Conservation (phyloP, 2,797 vertebrate species). For the Leontocebus nigricollis region DNA sequence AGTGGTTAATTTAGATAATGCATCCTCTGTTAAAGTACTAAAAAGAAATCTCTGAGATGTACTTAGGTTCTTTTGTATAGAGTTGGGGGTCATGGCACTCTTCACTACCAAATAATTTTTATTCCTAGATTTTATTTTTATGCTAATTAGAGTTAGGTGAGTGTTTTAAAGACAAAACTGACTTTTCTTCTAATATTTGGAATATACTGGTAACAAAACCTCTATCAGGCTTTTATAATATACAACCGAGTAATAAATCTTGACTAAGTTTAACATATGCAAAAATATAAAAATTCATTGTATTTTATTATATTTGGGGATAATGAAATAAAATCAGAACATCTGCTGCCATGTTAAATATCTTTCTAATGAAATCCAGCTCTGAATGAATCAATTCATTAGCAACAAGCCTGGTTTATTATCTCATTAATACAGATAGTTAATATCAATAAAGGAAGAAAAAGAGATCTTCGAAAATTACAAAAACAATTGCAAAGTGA, state of each 20-base stretch:
- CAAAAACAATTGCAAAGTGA: conserved; percentile 45
- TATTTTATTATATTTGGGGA: conserved; percentile 66
- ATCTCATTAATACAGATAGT: conserved; percentile 82
- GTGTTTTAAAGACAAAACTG: background rate
- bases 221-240: background rate
- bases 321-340: conserved; percentile 82
- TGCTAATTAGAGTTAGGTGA: background rate
- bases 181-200: background rate
- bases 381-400: conserved; percentile 83
- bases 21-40: background rate
- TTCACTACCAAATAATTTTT: background rate
- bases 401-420: conserved; percentile 80
- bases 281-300: conserved; percentile 70
- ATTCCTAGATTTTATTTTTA: background rate
- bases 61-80: conserved; percentile 7
- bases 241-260: background rate
- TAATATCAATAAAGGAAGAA: conserved; percentile 78
- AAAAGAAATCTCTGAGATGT: background rate
- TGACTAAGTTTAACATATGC: conserved; percentile 43
- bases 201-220: background rate
- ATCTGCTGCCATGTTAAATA: conserved; percentile 82
- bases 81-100: background rate
- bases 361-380: conserved; percentile 84
- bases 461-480: conserved; percentile 70
- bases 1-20: background rate